Evolutionary conservation across 1,140 invertebrate genomes (phyloP), one percentile per base, ranked within the genome.

Genomic region (Linepithema humile): DNA sequence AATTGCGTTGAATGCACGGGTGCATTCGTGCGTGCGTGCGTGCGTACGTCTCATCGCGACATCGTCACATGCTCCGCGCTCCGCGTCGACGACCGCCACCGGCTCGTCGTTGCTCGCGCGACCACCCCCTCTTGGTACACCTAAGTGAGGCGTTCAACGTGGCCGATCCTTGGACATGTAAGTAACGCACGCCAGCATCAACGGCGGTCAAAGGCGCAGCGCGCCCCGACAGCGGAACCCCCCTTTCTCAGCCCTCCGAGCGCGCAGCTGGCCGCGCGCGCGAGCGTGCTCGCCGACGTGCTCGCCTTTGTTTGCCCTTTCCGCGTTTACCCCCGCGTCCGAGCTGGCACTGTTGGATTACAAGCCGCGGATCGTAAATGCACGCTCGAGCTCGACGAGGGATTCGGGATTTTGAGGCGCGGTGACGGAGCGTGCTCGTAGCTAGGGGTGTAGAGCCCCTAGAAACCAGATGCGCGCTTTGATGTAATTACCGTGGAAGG

Each of bases 81-180:
- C 1, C 38, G 32, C 40, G 62, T 64, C n/a, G 4, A 32, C 12
- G 12, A 3, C 20, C 15, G 29, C 48, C 53, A 29, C 32, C 29
- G 65, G 32, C 64, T 38, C 53, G 48, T 60, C 45, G 70, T 20
- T 43, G 26, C 32, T 45, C 70, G 57, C 45, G 84, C 67, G 85
- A 84, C 65, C 55, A 74, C 23, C 48, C 75, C 35, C 29, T 45
- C 67, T 87, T 85, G 74, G 82, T 90, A 91, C 73, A 77, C 86
- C 84, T 88, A 88, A 89, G 89, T 90, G 89, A 90, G 89, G 86
- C 85, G 89, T 92, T 92, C 88, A 92, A 92, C 88, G 90, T 91
- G 87, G 87, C 92, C 82, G 92, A 93, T 91, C 92, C 70, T 92
- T 93, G 93, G 93, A 93, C 93, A 93, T 93, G 93, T 93, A 91